Base-by-base conservation (phyloP, 2,888 invertebrate species). In the Cloeon dipterum region DNA sequence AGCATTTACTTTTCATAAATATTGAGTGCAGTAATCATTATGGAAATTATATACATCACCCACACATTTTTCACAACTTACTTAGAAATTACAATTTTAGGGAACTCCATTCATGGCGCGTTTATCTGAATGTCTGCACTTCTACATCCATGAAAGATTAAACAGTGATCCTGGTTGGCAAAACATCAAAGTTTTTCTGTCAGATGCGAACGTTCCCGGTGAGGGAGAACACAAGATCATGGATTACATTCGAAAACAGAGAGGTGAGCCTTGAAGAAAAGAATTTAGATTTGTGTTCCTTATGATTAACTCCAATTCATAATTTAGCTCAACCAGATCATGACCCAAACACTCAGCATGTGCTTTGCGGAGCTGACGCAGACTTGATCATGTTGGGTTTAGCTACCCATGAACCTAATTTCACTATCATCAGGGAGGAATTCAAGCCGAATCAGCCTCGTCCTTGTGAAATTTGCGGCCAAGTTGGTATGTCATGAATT, bases 201-300 rank as follows among this genome's bases (percentile, higher is more conserved):
- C 96, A 3, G 98, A 99, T 57, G 96, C 98, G 2, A 98, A 94
- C 57, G 93, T 88, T 4, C 93, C 93, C 1, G 93, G 93, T 5
- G 93, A 93, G 58, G 93, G 98, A 1, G 98, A 98, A 58, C 98
- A 98, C 56, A 98, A 98, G 62, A 96, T 98, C 47, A 98, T 99
- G 96, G 96, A 98, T 59, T 98, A 74, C 53, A 91, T 98, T 46
- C 68, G 98, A n/a, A 74, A 73, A 48, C 96, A 94, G 59, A 71
- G 94, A 56, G 76, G 78, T 73, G 55, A 49, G 39, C 43, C 45
- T 35, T n/a, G n/a, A n/a, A n/a, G n/a, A 19, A 2, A 4, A 13
- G 4, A 13, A 5, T 14, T 19, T 20, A 14, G 14, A 36, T 32
- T 40, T 21, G 32, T 32, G 18, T 23, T n/a, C 35, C 17, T 29